A percentile compares a stretch with the other conserved stretches of the same genome.
Conservation (phyloP, 1,140 invertebrate genomes). For the Arctopsyche grandis region DNA sequence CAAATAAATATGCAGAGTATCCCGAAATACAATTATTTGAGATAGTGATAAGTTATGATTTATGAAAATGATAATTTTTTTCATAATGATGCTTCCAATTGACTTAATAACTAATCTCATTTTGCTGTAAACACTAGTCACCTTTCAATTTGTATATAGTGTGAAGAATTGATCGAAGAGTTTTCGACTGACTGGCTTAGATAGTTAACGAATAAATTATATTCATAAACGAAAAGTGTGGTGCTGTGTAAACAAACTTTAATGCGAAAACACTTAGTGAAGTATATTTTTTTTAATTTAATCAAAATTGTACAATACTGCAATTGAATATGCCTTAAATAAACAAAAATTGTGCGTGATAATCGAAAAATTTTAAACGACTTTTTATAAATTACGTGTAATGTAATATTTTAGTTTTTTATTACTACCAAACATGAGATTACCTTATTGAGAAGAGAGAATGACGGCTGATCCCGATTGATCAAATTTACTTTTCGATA, state of each 20-base stretch:
- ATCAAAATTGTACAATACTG: constrained; percentile 25
- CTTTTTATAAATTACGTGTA: constrained; percentile 47
- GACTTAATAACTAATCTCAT: constrained; percentile 32
- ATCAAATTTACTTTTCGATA: constrained; percentile 4
- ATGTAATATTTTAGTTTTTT: constrained; percentile 49
- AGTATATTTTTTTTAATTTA: constrained; percentile 33
- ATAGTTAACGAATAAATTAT: constrained; percentile 17
- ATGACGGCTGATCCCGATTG: neutral
- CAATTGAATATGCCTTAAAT: constrained; percentile 25
- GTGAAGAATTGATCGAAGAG: neutral
- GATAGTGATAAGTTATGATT: constrained; percentile 11
- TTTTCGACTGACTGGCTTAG: neutral
- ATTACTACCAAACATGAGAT: constrained; percentile 51
- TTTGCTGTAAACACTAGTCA: constrained; percentile 37
- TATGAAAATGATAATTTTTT: constrained; percentile 17
- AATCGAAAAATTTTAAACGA: constrained; percentile 45
- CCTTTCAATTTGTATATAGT: constrained; percentile 31
- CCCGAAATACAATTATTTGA: neutral
- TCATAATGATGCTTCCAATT: constrained; percentile 34
- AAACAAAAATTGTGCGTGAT: constrained; percentile 27
- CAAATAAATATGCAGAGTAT: neutral
- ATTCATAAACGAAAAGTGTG: constrained; percentile 32
- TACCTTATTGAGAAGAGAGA: constrained; percentile 36
- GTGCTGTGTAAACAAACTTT: constrained; percentile 21
- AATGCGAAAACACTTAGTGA: constrained; percentile 13